A percentile compares a stretch with the other conserved stretches of the same genome.
Evolutionary conservation across 2,797 vertebrate genomes (phyloP).

Genomic region (Bradypus variegatus): DNA sequence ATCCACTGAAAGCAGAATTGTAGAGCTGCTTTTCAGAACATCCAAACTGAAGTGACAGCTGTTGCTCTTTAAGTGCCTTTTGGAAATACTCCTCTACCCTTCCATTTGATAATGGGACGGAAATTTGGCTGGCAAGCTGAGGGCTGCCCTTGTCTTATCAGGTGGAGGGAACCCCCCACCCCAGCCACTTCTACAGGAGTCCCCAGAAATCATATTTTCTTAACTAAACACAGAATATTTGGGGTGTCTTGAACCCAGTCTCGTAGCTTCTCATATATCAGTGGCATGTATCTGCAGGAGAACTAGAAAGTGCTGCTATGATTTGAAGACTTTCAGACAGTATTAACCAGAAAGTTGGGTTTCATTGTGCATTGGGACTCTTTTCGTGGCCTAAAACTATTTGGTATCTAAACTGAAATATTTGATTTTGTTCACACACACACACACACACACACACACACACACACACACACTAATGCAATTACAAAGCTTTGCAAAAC

Average conservation of each 20-base stretch:
- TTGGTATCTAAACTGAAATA: background rate
- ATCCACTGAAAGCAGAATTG: background rate
- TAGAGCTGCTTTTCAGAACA: background rate
- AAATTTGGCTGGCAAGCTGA: background rate
- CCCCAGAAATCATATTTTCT: background rate
- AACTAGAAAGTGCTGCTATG: background rate
- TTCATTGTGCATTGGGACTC: background rate
- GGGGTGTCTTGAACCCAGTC: background rate
- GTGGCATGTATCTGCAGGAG: background rate
- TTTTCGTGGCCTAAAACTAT: background rate
- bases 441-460: conserved; percentile 9
- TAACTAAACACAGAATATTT: background rate
- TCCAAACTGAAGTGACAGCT: background rate
- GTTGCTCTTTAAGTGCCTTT: background rate
- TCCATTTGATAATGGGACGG: background rate
- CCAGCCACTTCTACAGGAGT: background rate
- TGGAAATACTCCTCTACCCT: background rate
- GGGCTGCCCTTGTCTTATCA: background rate
- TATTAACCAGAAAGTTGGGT: background rate
- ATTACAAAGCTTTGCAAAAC: background rate
- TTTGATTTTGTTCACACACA: background rate
- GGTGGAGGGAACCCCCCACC: background rate
- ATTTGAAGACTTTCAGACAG: background rate
- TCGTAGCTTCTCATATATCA: background rate
- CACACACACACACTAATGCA: background rate